Percentiles rank a stretch among this genome's conserved stretches.
phyloP scores from a whole-genome alignment of 2,888 invertebrate genomes.

The Nebria brevicollis region DNA sequence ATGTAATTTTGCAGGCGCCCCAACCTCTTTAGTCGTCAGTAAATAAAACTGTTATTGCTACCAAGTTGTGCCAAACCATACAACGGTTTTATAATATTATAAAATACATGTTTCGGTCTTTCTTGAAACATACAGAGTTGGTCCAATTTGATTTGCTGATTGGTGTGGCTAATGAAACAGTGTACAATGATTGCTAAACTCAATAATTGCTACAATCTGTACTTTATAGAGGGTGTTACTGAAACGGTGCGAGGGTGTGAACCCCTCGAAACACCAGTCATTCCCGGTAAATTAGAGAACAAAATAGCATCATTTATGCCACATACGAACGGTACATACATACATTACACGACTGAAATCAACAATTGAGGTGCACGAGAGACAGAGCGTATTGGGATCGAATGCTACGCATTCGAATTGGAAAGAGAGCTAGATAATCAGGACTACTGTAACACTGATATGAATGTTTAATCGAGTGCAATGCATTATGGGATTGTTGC shows the following conservation, averaged over 20 bases:
- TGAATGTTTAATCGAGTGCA: not conserved
- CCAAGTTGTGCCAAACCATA: not conserved
- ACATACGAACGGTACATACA: not conserved
- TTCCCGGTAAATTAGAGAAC: not conserved
- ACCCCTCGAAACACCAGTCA: not conserved
- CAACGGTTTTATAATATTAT: not conserved
- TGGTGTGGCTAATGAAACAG: not conserved
- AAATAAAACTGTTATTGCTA: not conserved
- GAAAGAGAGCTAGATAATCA: not conserved
- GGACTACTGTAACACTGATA: not conserved
- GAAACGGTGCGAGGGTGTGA: not conserved
- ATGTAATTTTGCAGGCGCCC: not conserved
- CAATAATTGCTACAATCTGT: not conserved
- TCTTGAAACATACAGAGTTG: too few species aligned
- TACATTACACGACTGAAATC: not conserved
- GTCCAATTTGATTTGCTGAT: too few species aligned
- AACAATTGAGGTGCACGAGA: not conserved
- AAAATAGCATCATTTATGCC: not conserved
- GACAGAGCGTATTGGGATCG: not conserved
- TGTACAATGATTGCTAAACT: not conserved
- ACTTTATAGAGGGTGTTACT: not conserved
- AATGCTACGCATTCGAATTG: not conserved
- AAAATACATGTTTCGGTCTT: not conserved
- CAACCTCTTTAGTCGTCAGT: not conserved
- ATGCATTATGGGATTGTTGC: conserved; percentile 1